A percentile compares a stretch with the other conserved stretches of the same genome.
phyloP scores from a whole-genome alignment of 2,113 vertebrate genomes.

The Antidorcas marsupialis region DNA sequence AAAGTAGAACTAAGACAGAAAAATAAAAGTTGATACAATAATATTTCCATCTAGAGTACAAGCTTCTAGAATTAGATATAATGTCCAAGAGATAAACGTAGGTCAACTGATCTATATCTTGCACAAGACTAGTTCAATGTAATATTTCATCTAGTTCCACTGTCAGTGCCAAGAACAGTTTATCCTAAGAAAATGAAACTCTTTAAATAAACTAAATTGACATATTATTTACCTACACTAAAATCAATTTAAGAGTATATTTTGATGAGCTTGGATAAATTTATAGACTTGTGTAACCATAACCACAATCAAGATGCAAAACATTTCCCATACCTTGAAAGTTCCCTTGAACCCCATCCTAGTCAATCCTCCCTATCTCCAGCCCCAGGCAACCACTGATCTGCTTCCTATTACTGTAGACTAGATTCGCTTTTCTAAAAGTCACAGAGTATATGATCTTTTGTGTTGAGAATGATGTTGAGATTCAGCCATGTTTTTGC shows the following conservation, averaged over 20 bases:
- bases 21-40: not conserved
- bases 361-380: not conserved
- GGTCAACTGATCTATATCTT: not conserved
- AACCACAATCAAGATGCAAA: not conserved
- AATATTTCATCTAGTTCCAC: not conserved
- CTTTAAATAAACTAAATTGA: not conserved
- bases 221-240: not conserved
- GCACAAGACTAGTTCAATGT: not conserved
- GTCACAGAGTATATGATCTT: not conserved
- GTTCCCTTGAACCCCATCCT: not conserved
- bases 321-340: not conserved
- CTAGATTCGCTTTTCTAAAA: not conserved
- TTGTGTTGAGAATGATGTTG: not conserved
- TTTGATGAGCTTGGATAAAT: not conserved
- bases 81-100: slow-evolving; percentile 8
- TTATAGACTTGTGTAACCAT: not conserved
- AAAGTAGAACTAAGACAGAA: not conserved
- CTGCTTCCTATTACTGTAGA: not conserved
- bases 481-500: not conserved
- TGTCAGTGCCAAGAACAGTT: not conserved
- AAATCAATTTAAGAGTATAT: not conserved
- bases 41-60: not conserved
- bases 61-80: not conserved
- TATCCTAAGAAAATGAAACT: not conserved
- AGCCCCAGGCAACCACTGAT: not conserved